These are phyloP conservation scores for Sebastolobus alascanus DNA, from an alignment of 2,797 vertebrate species.

Conservation along the genomic window DNA sequence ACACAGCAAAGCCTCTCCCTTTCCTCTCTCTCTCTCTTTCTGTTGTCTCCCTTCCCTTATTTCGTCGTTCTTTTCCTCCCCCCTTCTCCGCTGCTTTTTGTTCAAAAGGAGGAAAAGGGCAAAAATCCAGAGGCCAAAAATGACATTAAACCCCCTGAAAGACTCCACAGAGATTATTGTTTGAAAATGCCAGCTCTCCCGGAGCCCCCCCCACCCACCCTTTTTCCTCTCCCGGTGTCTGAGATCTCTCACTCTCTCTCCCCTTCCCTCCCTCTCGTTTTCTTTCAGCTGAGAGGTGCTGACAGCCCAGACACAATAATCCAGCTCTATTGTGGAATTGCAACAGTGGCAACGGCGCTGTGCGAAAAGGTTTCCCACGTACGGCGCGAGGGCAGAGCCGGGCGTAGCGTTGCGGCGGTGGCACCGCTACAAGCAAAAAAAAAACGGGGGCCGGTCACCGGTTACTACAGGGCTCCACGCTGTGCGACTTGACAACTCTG, in stretches of 20 bases:
- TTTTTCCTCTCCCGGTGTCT: conserved; percentile 13
- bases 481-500: conserved; percentile 42
- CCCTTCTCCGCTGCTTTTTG: conserved; percentile 51
- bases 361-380: conserved; percentile 72
- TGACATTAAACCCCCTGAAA: conserved; percentile 76
- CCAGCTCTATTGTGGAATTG: conserved; percentile 68
- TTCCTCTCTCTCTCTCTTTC: background rate
- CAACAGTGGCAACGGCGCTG: conserved; percentile 57
- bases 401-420: conserved; percentile 28
- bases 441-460: conserved; percentile 14
- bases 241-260: conserved; percentile 40
- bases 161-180: conserved; percentile 74
- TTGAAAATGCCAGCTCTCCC: conserved; percentile 73
- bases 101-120: conserved; percentile 65
- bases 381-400: conserved; percentile 59
- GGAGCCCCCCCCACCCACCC: background rate
- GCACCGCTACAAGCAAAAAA: conserved; percentile 14
- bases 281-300: conserved; percentile 76
- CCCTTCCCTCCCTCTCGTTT: conserved; percentile 58
- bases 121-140: conserved; percentile 77
- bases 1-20: conserved; percentile 36
- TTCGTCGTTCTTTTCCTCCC: conserved; percentile 47
- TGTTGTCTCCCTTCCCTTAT: conserved; percentile 51
- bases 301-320: conserved; percentile 82
- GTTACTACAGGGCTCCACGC: conserved; percentile 28